Evolutionary conservation across 2,113 vertebrate species (phyloP).

Genomic region (Pomatostomus ruficeps): DNA sequence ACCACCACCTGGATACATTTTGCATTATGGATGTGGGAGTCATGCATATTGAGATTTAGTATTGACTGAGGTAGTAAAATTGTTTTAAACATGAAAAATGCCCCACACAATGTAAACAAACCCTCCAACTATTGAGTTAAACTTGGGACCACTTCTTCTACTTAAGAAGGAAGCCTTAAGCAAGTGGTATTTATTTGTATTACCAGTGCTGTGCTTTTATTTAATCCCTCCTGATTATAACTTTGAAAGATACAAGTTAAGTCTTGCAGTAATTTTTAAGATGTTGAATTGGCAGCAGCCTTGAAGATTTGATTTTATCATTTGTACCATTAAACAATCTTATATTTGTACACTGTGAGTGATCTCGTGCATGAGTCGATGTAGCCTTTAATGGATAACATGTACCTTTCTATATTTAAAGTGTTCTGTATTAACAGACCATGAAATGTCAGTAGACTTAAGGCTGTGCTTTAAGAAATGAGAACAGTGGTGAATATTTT

Average conservation of each 20-base stretch:
- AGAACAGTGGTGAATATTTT: conserved; percentile 52
- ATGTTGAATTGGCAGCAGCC: background rate
- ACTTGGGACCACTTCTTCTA: background rate
- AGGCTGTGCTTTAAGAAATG: conserved; percentile 48
- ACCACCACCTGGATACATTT: background rate
- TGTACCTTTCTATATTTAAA: conserved; percentile 46
- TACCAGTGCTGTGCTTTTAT: background rate
- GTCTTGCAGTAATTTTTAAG: background rate
- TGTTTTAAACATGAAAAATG: background rate
- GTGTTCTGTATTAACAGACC: conserved; percentile 51
- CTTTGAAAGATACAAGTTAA: background rate
- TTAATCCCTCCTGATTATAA: background rate
- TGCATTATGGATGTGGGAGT: background rate
- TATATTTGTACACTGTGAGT: background rate
- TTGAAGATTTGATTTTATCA: background rate
- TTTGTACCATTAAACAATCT: background rate
- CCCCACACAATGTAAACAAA: background rate
- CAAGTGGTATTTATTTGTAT: background rate
- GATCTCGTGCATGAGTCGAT: background rate
- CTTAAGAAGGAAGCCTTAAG: background rate
- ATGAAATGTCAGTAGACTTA: conserved; percentile 68
- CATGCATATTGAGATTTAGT: background rate
- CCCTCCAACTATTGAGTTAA: background rate
- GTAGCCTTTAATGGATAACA: conserved; percentile 25
- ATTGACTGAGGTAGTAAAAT: background rate